Evolutionary conservation across 2,113 vertebrate species (phyloP).

Genomic region (Cyanoliseus patagonus): DNA sequence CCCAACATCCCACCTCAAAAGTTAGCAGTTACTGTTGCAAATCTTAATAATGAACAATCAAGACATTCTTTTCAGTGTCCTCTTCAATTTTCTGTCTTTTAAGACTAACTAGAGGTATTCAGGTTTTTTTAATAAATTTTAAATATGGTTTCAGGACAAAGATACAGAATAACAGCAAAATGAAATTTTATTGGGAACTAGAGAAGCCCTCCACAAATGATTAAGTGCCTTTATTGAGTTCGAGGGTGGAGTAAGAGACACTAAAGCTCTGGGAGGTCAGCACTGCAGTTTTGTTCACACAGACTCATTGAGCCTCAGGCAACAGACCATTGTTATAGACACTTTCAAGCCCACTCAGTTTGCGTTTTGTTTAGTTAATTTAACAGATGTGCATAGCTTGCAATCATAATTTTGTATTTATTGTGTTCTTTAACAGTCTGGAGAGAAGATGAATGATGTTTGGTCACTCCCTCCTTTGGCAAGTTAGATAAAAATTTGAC

Average conservation of each 20-base stretch:
- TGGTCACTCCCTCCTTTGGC: background rate
- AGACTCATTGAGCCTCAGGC: slow-evolving; percentile 17
- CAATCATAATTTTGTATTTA: slow-evolving; percentile 20
- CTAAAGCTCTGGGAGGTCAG: slow-evolving; percentile 49
- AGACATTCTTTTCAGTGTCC: background rate
- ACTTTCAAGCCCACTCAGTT: slow-evolving; percentile 15
- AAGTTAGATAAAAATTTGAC: background rate
- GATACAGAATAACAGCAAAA: background rate
- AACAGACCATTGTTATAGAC: background rate
- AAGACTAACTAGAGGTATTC: background rate
- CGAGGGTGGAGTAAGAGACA: slow-evolving; percentile 33
- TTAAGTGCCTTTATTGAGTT: slow-evolving; percentile 11
- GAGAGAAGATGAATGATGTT: slow-evolving; percentile 24
- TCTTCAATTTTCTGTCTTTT: background rate
- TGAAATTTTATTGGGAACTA: background rate
- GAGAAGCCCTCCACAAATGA: background rate
- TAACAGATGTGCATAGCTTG: slow-evolving; percentile 64
- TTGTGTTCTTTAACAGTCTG: slow-evolving; percentile 24
- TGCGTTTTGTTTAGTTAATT: slow-evolving; percentile 54
- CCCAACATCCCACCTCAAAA: background rate
- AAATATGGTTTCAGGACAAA: background rate
- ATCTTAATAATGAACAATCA: background rate
- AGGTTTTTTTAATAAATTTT: background rate
- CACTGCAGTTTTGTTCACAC: background rate
- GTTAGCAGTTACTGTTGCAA: background rate